Percentiles rank a stretch among this genome's conserved stretches.
These are phyloP conservation scores for Merops nubicus DNA, from an alignment of 2,113 vertebrate species.

Conservation along the genomic window DNA sequence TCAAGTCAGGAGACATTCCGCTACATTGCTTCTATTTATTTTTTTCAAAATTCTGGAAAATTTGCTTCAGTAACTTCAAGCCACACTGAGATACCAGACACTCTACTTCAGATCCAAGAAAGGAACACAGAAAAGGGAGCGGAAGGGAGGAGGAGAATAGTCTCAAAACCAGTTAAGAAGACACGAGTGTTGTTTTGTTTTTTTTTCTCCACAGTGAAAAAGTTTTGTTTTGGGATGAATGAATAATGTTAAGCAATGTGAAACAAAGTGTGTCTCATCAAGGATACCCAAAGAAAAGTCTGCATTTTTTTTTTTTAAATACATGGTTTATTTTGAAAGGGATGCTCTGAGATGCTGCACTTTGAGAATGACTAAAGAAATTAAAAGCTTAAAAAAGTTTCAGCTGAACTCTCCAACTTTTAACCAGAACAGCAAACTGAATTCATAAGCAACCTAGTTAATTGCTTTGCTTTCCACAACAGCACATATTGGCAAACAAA, in stretches of 20 bases:
- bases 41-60: neutral
- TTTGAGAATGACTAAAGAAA: neutral
- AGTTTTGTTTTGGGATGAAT: neutral
- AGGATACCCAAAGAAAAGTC: neutral
- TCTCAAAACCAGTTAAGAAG: neutral
- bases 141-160: neutral
- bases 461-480: constrained; percentile 21
- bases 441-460: constrained; percentile 9
- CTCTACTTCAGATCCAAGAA: neutral
- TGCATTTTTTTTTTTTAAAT: neutral
- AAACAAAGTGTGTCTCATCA: neutral
- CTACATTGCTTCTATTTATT: neutral
- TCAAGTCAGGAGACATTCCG: neutral
- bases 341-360: rapidly evolving
- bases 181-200: neutral
- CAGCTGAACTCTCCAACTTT: neutral
- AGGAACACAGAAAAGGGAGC: neutral
- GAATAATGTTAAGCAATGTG: neutral
- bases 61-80: neutral
- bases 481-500: neutral
- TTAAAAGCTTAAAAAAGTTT: neutral
- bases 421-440: constrained; percentile 34
- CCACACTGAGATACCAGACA: neutral
- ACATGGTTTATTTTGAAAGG: neutral
- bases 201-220: neutral